phyloP scores from a whole-genome alignment of 2,113 vertebrate genomes.

The Cebidichthys violaceus region DNA sequence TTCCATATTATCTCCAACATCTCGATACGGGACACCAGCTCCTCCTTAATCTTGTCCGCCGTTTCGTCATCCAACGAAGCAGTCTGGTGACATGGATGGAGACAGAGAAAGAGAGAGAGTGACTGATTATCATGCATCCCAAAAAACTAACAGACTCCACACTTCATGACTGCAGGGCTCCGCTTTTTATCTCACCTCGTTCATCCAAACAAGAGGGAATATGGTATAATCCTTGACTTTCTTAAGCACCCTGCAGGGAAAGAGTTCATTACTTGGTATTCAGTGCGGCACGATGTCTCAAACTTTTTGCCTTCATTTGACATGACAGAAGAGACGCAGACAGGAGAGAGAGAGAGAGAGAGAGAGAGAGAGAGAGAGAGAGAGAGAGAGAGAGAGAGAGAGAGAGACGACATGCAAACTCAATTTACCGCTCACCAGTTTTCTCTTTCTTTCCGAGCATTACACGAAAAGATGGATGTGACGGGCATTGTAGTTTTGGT shows the following conservation, averaged over 20 bases:
- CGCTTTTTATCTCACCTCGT: conserved; percentile 87
- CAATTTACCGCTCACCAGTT: no score
- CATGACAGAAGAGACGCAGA: neutral
- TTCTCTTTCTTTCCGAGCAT: neutral
- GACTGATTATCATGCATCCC: neutral
- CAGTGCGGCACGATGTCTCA: neutral
- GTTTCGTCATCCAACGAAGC: conserved; percentile 88
- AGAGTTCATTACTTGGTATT: conserved; percentile 37
- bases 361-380: neutral
- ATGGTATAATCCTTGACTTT: conserved; percentile 83
- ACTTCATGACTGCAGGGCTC: neutral
- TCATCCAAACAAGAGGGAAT: conserved; percentile 93
- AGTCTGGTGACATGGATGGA: conserved; percentile 79
- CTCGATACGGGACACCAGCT: conserved; percentile 81
- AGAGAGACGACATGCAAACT: no score
- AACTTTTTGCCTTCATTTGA: neutral
- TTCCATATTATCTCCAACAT: conserved; percentile 82
- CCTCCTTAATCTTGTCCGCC: conserved; percentile 86
- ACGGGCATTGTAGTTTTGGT: neutral
- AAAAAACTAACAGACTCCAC: neutral
- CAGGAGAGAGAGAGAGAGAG: neutral
- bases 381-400: neutral
- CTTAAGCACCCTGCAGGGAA: conserved; percentile 85
- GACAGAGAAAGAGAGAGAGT: neutral
- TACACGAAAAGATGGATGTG: neutral